phyloP scores from a whole-genome alignment of 37 sponge, comb jelly and placozoan species.

The Mnemiopsis leidyi region DNA sequence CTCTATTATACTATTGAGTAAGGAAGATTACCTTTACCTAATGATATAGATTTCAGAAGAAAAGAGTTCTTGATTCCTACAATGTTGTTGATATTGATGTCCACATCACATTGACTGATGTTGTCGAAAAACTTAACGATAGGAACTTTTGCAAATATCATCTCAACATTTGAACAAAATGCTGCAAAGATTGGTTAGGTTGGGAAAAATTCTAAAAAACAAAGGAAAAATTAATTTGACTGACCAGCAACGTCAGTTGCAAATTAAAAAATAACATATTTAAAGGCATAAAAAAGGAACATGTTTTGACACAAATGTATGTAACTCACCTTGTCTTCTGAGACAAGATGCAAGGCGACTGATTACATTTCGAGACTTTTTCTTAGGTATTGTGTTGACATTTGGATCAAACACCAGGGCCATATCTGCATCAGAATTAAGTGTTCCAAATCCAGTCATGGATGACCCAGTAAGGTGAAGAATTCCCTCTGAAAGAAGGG shows the following conservation, averaged over 20 bases:
- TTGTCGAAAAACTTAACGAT: slow-evolving; percentile 67
- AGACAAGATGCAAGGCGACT: neutral
- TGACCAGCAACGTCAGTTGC: neutral
- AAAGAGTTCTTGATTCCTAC: slow-evolving; percentile 60
- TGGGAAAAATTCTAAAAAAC: no score
- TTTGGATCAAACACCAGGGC: slow-evolving; percentile 32
- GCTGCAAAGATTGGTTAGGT: slow-evolving; percentile 42
- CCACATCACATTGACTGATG: slow-evolving; percentile 63
- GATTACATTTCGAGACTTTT: slow-evolving; percentile 2
- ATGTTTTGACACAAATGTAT: neutral
- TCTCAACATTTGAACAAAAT: slow-evolving; percentile 55
- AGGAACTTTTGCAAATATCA: slow-evolving; percentile 67
- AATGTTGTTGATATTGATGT: slow-evolving; percentile 67
- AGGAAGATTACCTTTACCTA: neutral
- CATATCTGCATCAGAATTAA: slow-evolving; percentile 49
- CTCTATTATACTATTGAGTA: neutral
- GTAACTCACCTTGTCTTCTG: slow-evolving; percentile 18
- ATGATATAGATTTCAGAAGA: neutral
- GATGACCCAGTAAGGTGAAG: slow-evolving; percentile 30
- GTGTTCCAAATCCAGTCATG: slow-evolving; percentile 54
- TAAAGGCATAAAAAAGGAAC: no score
- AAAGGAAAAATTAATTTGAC: neutral
- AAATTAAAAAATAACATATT: no score
- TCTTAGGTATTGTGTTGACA: neutral
- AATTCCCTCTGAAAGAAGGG: slow-evolving; percentile 45